Evolutionary conservation across 2,113 vertebrate species (phyloP), one percentile per base, ranked within the genome.

Genomic region (Chrysemys picta): DNA sequence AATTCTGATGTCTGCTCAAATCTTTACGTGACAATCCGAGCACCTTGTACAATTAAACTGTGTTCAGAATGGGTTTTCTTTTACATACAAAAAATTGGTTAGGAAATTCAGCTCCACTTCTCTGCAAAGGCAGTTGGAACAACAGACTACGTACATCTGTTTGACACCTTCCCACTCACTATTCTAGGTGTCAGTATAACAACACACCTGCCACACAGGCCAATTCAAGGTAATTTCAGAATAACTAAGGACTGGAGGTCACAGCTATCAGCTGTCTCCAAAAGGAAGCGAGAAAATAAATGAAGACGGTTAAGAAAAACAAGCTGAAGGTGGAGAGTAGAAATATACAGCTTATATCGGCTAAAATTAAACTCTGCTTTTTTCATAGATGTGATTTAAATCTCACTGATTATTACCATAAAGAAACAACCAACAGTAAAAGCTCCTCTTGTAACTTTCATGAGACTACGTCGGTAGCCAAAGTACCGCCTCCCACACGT

Each of bases 361-460:
- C 35, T 90, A 83, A 88, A 96, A 95, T 84, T 14, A 81, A 38
- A 94, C 94, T 97, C 12, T 27, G 19, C 42, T 78, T 78, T 72
- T 78, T 80, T 90, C 96, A 95, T 88, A 93, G 31, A 78, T 0
- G 47, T 47, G 89, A 24, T 91, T 97, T 94, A 89, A 75, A 91
- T 84, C 95, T 97, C 95, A 95, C 96, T 97, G 96, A 27, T 78
- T 78, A 45, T 78, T 76, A 5, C 12, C 25, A 47, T 4, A 45
- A 76, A 45, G 72, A 42, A 45, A 24, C 38, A 97, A 96, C 93
- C 89, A 75, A 29, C 53, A 92, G 79, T 83, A 89, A 95, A 83
- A 80, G 91, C 1, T 85, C 27, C 38, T 53, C 7, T n/a, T 59
- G 75, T 65, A 89, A 53, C 25, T 47, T 78, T 47, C 42, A 78